Evolutionary conservation across 1,140 invertebrate genomes (phyloP).

Genomic region (Pseudomyrmex dendroicus): DNA sequence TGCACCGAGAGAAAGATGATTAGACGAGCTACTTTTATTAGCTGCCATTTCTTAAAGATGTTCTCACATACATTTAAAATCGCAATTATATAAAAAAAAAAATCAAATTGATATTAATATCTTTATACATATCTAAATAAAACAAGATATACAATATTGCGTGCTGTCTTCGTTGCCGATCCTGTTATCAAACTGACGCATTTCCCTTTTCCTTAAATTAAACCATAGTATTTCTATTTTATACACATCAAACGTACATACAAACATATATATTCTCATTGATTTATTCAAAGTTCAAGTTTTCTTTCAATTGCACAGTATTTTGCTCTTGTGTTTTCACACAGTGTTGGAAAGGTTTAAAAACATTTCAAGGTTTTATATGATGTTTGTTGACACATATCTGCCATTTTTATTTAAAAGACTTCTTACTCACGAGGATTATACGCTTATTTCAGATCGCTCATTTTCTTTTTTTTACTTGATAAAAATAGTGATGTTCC

Average conservation of each 20-base stretch:
- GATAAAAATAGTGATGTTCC: conserved; percentile 25
- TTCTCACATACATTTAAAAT: background rate
- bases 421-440: background rate
- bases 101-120: conserved; percentile 17
- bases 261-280: background rate
- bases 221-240: conserved; percentile 36
- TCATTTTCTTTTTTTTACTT: conserved; percentile 21
- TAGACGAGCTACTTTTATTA: background rate
- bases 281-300: background rate
- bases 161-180: background rate
- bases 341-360: background rate
- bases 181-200: conserved; percentile 16
- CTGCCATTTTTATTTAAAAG: conserved; percentile 4
- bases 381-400: conserved; percentile 1
- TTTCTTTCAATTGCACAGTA: background rate
- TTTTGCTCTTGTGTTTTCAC: background rate
- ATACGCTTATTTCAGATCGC: conserved; percentile 11
- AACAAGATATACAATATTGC: background rate
- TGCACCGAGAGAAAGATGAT: conserved; percentile 15
- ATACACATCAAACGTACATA: conserved; percentile 23
- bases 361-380: background rate
- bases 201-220: background rate
- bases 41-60: conserved; percentile 29
- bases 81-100: conserved; percentile 4
- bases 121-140: background rate